Base-by-base conservation (phyloP, 2,888 invertebrate genomes). In the Cerastoderma edule region DNA sequence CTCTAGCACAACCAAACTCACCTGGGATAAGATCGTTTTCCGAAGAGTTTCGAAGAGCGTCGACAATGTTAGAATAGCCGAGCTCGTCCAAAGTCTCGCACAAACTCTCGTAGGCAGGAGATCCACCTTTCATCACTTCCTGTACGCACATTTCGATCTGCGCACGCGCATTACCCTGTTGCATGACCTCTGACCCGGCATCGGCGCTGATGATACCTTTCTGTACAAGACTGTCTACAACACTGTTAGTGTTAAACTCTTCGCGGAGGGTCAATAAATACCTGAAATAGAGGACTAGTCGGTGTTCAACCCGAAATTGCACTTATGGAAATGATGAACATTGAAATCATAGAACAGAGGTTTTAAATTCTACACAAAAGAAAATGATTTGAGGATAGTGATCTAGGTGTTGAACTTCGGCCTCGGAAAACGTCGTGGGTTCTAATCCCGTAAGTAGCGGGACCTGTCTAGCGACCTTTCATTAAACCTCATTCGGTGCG, bases 31-130 rank as follows among this genome's bases (percentile, higher is more conserved):
- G 57, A 19, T 72, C 66, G 19, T 67, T 67, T n/a, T n/a, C n/a
- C n/a, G n/a, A n/a, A n/a, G 83, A 81, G 6, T 73, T 69, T 28
- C 60, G 69, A 2, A 86, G 66, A 0, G 83, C 81, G 13, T 86
- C 86, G 2, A 86, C 83, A 50, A 86, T 80, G 67, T 83, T 83
- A 54, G 70, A 81, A 72, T 86, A 86, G 10, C 86, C 86, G 50
- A 80, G 83, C 63, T 86, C 86, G 33, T 79, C 75, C 54, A 86
- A 68, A 6, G 80, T 84, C 22, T 86, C 84, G 69, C 86, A 86
- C n/a, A 86, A 73, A 13, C 70, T 48, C 22, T 68, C 69, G 50
- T 80, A 86, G 8, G 84, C 80, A 13, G 60, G 75, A 6, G 82
- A 69, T 13, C 86, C 81, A 13, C 83, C 78, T 33, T 80, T 80